Percentiles rank a stretch among this genome's conserved stretches.
Evolutionary conservation across 2,113 vertebrate species (phyloP).

Genomic region (Lipophrys pholis): DNA sequence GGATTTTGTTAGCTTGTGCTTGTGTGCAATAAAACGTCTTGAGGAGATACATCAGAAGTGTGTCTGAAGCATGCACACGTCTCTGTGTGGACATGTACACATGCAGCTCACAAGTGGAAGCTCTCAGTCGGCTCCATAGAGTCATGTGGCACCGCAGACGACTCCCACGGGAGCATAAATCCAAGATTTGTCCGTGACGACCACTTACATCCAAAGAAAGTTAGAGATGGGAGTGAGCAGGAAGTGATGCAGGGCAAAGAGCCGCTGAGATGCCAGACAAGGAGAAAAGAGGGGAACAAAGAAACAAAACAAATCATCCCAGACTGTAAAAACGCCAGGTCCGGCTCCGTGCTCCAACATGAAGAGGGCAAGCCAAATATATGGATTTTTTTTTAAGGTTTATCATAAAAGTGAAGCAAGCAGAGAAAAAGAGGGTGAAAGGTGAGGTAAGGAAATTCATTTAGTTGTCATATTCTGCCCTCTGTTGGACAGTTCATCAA

Average conservation of each 20-base stretch:
- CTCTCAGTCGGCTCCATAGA: slow-evolving; percentile 33
- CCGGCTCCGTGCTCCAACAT: slow-evolving; percentile 42
- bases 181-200: slow-evolving; percentile 48
- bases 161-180: slow-evolving; percentile 54
- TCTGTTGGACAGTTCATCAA: slow-evolving; percentile 66
- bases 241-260: slow-evolving; percentile 35
- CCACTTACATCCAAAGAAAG: slow-evolving; percentile 30
- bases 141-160: slow-evolving; percentile 37
- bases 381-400: slow-evolving; percentile 46
- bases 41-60: slow-evolving; percentile 40
- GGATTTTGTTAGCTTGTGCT: slow-evolving; percentile 25
- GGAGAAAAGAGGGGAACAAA: slow-evolving; percentile 36
- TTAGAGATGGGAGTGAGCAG: slow-evolving; percentile 41
- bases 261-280: slow-evolving; percentile 26
- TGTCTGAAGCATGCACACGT: slow-evolving; percentile 1
- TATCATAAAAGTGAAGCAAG: slow-evolving; percentile 21
- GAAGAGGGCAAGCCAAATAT: slow-evolving; percentile 13
- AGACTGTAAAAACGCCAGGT: slow-evolving; percentile 61
- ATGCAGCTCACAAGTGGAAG: slow-evolving; percentile 22
- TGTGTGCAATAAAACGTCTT: slow-evolving; percentile 46
- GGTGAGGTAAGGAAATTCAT: neutral
- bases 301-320: slow-evolving; percentile 70
- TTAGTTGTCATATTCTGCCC: slow-evolving; percentile 58
- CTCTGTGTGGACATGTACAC: slow-evolving; percentile 39
- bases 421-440: slow-evolving; percentile 4